Conservation (phyloP, 2,113 vertebrate species). For the Cryptotis parvus region DNA sequence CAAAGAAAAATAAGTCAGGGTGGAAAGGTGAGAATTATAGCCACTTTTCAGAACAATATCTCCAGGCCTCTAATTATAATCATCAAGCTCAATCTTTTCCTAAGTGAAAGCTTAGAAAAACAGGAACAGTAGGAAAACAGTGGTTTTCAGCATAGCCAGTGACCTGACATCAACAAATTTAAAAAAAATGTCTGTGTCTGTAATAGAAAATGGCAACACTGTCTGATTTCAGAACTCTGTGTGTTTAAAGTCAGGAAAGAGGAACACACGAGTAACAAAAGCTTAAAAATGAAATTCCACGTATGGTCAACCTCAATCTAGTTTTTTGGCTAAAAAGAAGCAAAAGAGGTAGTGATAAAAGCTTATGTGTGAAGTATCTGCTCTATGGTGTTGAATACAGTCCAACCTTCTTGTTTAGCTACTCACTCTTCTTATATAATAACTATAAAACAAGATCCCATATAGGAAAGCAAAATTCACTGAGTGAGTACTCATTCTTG, state of each 20-base stretch:
- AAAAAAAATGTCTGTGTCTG: conserved; percentile 4
- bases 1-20: conserved; percentile 49
- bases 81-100: conserved; percentile 47
- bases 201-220: background rate
- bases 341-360: background rate
- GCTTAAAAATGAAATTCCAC: background rate
- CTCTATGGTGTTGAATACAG: background rate
- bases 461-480: background rate
- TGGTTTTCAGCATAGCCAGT: background rate
- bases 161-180: conserved; percentile 41
- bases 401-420: background rate
- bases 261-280: no score
- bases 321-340: background rate
- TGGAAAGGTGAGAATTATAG: conserved; percentile 63
- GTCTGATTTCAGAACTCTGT: background rate
- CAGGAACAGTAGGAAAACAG: background rate
- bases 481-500: background rate
- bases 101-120: conserved; percentile 52
- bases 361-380: background rate
- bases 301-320: background rate
- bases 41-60: conserved; percentile 26
- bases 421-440: background rate
- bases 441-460: background rate
- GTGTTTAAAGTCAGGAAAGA: background rate
- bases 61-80: conserved; percentile 53